Conservation (phyloP, 2,888 invertebrate species). For the Lithophane ornitopus region DNA sequence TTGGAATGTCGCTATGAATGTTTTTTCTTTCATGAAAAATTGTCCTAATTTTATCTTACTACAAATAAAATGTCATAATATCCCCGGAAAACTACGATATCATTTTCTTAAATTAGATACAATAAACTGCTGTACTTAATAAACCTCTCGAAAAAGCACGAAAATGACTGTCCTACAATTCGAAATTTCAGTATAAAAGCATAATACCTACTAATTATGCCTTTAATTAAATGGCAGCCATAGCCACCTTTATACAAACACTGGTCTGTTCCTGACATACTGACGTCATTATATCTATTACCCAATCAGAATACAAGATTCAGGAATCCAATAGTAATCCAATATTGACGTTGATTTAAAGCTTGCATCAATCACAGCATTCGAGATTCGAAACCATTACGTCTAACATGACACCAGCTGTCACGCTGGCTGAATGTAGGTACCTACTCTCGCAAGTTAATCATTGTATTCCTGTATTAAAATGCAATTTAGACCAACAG, state of each 20-base stretch:
- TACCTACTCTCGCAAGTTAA: slow-evolving; percentile 18
- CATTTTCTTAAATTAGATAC: neutral
- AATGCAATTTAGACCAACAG: neutral
- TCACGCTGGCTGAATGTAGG: slow-evolving; percentile 15
- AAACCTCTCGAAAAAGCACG: neutral
- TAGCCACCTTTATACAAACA: neutral
- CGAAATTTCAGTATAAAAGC: neutral
- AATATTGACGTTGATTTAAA: slow-evolving; percentile 43
- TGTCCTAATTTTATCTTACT: neutral
- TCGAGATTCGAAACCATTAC: slow-evolving; percentile 46
- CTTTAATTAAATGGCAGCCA: neutral
- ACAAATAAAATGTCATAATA: neutral
- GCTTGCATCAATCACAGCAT: slow-evolving; percentile 41
- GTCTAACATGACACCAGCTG: slow-evolving; percentile 56
- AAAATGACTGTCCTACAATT: neutral
- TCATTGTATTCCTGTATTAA: slow-evolving; percentile 12
- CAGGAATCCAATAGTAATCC: slow-evolving; percentile 29
- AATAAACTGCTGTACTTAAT: no score
- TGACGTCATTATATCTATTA: slow-evolving; percentile 20
- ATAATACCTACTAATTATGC: neutral
- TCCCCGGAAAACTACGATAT: neutral
- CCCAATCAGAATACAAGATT: slow-evolving; percentile 36
- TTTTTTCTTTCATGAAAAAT: neutral
- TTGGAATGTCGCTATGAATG: neutral
- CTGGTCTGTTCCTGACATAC: neutral